Percentiles rank a stretch among this genome's conserved stretches.
Evolutionary conservation across 2,888 invertebrate genomes (phyloP).

Genomic region (Synergus itoensis): DNA sequence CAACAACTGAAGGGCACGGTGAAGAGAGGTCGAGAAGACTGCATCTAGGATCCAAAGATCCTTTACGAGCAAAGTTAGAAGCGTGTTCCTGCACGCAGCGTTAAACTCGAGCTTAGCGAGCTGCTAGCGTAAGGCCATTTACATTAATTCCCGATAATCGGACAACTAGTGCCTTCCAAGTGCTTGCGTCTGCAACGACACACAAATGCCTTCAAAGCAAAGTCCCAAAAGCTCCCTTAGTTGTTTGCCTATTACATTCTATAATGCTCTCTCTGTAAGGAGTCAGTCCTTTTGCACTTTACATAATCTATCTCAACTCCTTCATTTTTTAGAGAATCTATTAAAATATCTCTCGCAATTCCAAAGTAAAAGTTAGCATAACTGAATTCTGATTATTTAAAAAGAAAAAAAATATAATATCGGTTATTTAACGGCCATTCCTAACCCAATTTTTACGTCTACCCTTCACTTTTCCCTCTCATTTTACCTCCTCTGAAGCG

Average conservation of each 20-base stretch:
- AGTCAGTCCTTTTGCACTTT: neutral
- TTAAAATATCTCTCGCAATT: too few relatives aligned
- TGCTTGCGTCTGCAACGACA: constrained; percentile 29
- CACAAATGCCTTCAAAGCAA: constrained; percentile 6
- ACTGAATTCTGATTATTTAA: neutral
- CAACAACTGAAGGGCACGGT: constrained; percentile 33
- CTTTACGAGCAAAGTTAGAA: constrained; percentile 57
- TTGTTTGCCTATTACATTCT: neutral
- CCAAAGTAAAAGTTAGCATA: too few relatives aligned
- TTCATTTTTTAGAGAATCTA: neutral
- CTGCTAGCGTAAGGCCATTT: constrained; percentile 62
- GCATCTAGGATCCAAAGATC: constrained; percentile 44
- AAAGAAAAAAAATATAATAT: constrained; percentile 48
- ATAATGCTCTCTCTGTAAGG: neutral
- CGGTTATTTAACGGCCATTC: constrained; percentile 52
- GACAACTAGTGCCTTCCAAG: constrained; percentile 58
- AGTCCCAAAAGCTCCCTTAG: neutral
- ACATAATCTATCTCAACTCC: neutral
- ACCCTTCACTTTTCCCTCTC: constrained; percentile 48
- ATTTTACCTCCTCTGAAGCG: constrained; percentile 43
- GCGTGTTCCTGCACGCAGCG: constrained; percentile 51
- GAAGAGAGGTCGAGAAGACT: constrained; percentile 34
- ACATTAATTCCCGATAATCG: constrained; percentile 71
- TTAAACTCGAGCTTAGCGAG: constrained; percentile 62
- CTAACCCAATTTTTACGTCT: constrained; percentile 51